Percentiles rank a stretch among this genome's conserved stretches.
These are phyloP conservation scores for Hydra vulgaris DNA, from an alignment of 30 jellyfish, hydroid and myxozoan species.

Conservation along the genomic window DNA sequence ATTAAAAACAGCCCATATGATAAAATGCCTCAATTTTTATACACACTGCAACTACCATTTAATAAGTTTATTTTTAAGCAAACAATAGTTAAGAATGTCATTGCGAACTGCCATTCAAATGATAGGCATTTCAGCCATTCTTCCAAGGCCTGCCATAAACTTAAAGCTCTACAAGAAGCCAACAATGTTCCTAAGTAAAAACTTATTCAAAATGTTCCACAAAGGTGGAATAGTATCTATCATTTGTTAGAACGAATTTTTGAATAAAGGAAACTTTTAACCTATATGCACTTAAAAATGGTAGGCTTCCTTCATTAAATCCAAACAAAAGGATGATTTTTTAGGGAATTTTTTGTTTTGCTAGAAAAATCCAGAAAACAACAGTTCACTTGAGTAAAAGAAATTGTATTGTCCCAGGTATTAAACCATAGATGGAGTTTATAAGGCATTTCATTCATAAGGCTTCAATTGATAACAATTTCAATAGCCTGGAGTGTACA, in stretches of 20 bases:
- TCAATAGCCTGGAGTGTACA: neutral
- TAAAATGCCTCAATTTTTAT: neutral
- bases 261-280: neutral
- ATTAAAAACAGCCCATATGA: neutral
- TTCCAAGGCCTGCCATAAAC: neutral
- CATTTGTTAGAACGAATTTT: neutral
- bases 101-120: neutral
- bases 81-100: neutral
- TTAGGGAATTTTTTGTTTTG: neutral
- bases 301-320: neutral
- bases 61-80: too few species aligned
- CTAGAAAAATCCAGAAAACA: neutral
- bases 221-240: neutral
- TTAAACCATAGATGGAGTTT: neutral
- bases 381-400: neutral
- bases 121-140: neutral
- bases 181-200: neutral
- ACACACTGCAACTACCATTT: neutral
- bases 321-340: neutral
- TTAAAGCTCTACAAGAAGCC: neutral
- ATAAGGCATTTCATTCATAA: neutral
- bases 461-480: neutral
- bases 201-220: neutral
- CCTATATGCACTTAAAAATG: neutral
- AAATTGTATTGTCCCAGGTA: neutral